Evolutionary conservation across 2,113 vertebrate species (phyloP).

Genomic region (Semnopithecus entellus): DNA sequence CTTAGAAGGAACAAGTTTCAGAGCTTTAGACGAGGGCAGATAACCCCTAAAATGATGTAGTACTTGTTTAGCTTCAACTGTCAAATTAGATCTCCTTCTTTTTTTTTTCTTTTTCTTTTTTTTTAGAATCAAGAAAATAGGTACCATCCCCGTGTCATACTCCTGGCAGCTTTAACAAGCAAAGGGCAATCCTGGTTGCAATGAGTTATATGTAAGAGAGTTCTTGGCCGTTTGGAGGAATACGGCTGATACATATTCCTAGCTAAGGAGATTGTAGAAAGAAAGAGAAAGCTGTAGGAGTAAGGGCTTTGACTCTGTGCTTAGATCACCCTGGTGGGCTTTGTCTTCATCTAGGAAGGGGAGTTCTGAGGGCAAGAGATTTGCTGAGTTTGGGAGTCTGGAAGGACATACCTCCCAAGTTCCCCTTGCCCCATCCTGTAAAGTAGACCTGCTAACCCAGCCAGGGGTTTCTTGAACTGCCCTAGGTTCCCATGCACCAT

Average conservation of each 20-base stretch:
- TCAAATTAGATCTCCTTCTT: background rate
- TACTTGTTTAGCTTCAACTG: background rate
- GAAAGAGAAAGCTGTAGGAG: background rate
- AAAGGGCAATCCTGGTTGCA: background rate
- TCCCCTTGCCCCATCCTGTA: background rate
- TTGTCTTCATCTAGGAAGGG: background rate
- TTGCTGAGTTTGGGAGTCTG: background rate
- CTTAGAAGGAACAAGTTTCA: background rate
- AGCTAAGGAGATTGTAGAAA: background rate
- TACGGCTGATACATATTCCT: background rate
- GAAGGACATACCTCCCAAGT: background rate
- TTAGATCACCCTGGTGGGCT: background rate
- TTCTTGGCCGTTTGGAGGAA: background rate
- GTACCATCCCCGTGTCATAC: fast-evolving
- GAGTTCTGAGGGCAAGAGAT: background rate
- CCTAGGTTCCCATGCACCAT: background rate
- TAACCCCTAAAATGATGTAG: background rate
- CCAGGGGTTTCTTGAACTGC: background rate
- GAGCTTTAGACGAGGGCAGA: background rate
- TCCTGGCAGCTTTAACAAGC: background rate
- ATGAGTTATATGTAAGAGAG: background rate
- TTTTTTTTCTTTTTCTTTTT: background rate
- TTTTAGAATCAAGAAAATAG: background rate
- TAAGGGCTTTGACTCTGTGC: background rate
- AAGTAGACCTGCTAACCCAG: background rate